Percentiles rank a stretch among this genome's conserved stretches.
These are phyloP conservation scores for Anhinga rufa DNA, from an alignment of 2,113 vertebrate genomes.

Conservation along the genomic window DNA sequence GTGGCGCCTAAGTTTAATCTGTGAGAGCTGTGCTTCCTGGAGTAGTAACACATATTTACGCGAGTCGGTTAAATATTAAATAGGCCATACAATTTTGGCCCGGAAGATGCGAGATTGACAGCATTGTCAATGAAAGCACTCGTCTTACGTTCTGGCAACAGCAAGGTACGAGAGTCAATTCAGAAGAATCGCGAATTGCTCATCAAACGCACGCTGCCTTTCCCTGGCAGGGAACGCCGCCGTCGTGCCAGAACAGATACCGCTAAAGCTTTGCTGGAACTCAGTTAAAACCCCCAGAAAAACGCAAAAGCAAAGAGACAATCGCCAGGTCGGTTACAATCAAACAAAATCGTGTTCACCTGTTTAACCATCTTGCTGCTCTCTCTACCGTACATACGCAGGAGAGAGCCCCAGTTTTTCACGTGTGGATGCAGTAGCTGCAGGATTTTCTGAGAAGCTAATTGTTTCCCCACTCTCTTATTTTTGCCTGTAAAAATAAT, in stretches of 20 bases:
- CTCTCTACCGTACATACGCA: constrained; percentile 98
- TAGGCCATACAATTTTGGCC: background rate
- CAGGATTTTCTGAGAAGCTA: constrained; percentile 97
- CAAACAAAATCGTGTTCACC: constrained; percentile 65
- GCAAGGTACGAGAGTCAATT: background rate
- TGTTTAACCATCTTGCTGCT: constrained; percentile 98
- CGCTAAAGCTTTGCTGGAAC: background rate
- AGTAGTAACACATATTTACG: background rate
- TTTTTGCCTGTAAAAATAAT: constrained; percentile 85
- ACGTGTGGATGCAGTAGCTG: constrained; percentile 98
- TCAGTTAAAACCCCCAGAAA: background rate
- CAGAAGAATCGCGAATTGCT: background rate
- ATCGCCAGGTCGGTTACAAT: background rate
- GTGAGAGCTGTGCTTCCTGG: background rate
- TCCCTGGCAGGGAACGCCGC: background rate
- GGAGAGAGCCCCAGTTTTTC: constrained; percentile 96
- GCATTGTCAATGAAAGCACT: background rate
- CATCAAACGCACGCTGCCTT: background rate
- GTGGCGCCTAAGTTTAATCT: background rate
- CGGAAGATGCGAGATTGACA: background rate
- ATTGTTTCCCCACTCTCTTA: constrained; percentile 95
- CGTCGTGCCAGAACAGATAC: background rate
- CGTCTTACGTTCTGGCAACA: background rate
- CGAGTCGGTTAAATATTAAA: background rate
- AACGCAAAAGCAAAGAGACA: background rate